Base-by-base conservation (phyloP, 1,140 invertebrate genomes). In the Andricus grossulariae region DNA sequence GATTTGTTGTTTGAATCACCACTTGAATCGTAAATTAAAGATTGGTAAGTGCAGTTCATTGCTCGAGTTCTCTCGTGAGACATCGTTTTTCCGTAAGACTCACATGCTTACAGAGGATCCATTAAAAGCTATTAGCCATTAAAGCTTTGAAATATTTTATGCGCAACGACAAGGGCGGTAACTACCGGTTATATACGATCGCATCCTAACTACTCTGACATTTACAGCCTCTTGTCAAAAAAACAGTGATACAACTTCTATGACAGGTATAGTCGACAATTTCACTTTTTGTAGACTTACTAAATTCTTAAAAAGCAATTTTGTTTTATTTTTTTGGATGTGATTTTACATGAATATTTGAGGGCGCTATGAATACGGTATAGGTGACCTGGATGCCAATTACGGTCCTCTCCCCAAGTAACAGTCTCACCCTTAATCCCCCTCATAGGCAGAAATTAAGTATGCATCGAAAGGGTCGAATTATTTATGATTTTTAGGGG, bases 71-170 rank as follows among this genome's bases (percentile, higher is more conserved):
- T 71, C 75, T 72, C 13, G 13, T 74, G 74, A 74, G 66, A 51
- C 71, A 75, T 72, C 32, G 66, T 54, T 74, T 50, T 75, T 45
- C 75, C 74, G 18, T 77, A 75, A 75, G 75, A 75, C 74, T 80
- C 76, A 80, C 78, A 76, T 73, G 76, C 51, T 78, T 66, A 73
- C 52, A 78, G 74, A 80, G 73, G 79, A 75, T 85, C 85, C 84
- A 85, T 87, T 89, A 89, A 87, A 89, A 86, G 82, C 88, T 84
- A 87, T 85, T 85, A 83, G 82, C 85, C 85, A 87, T 87, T 86
- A 87, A 86, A 85, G 84, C 77, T 83, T 85, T 82, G 81, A 87
- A 86, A 87, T 87, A 89, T 87, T 88, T 88, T 85, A 88, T 84
- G 82, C 79, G 72, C 76, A 83, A 85, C 77, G 82, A 80, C 81